Conservation (phyloP, 2,888 invertebrate genomes). For the Gastracanthus pulcherrimus region DNA sequence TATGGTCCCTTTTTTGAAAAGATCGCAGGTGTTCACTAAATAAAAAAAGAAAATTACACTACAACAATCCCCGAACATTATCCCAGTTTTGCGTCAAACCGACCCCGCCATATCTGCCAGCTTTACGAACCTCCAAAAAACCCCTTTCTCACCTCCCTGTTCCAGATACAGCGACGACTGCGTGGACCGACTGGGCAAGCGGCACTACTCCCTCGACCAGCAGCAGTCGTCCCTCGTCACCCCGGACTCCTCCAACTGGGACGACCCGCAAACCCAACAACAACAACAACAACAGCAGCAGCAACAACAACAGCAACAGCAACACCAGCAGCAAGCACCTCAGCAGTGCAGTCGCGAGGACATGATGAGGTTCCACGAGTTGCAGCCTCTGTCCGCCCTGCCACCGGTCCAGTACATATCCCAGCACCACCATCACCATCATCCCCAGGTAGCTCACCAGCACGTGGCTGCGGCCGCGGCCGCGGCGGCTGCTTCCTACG, state of each 20-base stretch:
- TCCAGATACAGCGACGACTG: constrained; percentile 40
- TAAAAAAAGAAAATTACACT: too few species aligned
- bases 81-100: too few species aligned
- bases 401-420: constrained; percentile 74
- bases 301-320: constrained; percentile 9
- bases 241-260: constrained; percentile 34
- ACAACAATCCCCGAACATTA: too few species aligned
- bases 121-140: too few species aligned
- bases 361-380: constrained; percentile 74
- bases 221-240: background rate
- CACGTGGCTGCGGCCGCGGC: constrained; percentile 58
- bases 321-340: constrained; percentile 33
- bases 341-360: constrained; percentile 63
- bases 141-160: background rate
- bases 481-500: constrained; percentile 63
- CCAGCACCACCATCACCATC: constrained; percentile 72
- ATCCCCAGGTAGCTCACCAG: constrained; percentile 66
- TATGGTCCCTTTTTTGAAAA: too few species aligned
- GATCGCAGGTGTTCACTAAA: too few species aligned
- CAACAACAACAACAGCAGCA: constrained; percentile 39
- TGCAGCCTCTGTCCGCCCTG: constrained; percentile 64
- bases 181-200: constrained; percentile 25
- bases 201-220: constrained; percentile 28
- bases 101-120: too few species aligned
- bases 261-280: constrained; percentile 41